Percentiles rank a stretch among this genome's conserved stretches.
These are phyloP conservation scores for Malthinus flaveolus DNA, from an alignment of 2,888 invertebrate genomes.

Conservation along the genomic window DNA sequence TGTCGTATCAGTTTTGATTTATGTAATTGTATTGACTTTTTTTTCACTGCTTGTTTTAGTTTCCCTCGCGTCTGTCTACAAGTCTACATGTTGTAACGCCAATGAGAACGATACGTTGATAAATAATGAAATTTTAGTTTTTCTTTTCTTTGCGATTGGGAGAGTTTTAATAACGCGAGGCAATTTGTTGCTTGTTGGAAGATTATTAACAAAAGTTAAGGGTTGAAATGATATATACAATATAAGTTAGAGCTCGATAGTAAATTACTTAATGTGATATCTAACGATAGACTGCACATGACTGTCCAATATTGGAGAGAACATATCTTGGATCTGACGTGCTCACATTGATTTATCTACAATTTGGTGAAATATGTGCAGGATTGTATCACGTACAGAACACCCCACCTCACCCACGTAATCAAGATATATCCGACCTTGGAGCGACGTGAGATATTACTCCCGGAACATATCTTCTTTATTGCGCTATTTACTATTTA, in stretches of 20 bases:
- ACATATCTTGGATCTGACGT: slow-evolving; percentile 49
- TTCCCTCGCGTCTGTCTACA: slow-evolving; percentile 19
- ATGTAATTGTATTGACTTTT: slow-evolving; percentile 54
- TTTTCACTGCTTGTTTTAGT: slow-evolving; percentile 40
- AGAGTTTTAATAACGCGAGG: no score
- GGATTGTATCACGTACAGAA: slow-evolving; percentile 50
- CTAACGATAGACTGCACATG: slow-evolving; percentile 35
- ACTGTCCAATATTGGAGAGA: slow-evolving; percentile 36
- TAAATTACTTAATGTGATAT: slow-evolving; percentile 10
- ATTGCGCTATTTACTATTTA: slow-evolving; percentile 51
- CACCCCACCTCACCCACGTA: slow-evolving; percentile 43
- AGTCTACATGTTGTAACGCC: no score
- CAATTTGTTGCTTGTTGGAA: no score
- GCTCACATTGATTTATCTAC: slow-evolving; percentile 52
- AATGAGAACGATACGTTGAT: no score
- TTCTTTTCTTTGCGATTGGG: no score
- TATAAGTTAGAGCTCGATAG: background rate
- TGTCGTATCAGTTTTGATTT: slow-evolving; percentile 52
- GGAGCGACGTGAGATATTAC: slow-evolving; percentile 51
- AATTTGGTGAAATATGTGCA: slow-evolving; percentile 51
- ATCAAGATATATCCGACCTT: slow-evolving; percentile 55
- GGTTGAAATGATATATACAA: no score
- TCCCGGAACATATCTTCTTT: slow-evolving; percentile 49
- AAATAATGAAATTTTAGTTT: no score
- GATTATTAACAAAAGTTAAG: no score